A percentile compares a stretch with the other conserved stretches of the same genome.
phyloP scores from a whole-genome alignment of 2,888 invertebrate species.

The Serripes groenlandicus region DNA sequence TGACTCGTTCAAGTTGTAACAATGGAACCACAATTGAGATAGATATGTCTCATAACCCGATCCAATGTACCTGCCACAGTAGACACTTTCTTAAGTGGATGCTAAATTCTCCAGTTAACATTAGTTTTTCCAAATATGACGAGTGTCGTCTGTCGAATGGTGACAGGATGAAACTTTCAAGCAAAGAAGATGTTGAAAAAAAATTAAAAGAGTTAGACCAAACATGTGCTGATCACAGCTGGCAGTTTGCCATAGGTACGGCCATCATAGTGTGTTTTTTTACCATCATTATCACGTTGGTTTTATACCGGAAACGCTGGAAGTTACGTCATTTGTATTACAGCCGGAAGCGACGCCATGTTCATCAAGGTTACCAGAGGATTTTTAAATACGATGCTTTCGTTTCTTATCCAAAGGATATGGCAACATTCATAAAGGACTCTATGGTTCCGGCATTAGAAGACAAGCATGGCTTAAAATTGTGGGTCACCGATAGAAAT shows the following conservation, averaged over 20 bases:
- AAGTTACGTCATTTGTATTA: slow-evolving; percentile 60
- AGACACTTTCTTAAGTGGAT: slow-evolving; percentile 58
- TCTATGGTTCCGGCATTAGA: slow-evolving; percentile 56
- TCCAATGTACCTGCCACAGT: slow-evolving; percentile 51
- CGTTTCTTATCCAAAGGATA: slow-evolving; percentile 54
- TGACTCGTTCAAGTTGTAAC: neutral
- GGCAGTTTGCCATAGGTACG: neutral
- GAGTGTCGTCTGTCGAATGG: slow-evolving; percentile 16
- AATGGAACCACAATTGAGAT: slow-evolving; percentile 2
- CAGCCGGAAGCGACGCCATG: slow-evolving; percentile 37
- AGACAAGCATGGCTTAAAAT: slow-evolving; percentile 21
- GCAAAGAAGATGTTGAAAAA: neutral
- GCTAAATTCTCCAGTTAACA: neutral
- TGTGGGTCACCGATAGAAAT: slow-evolving; percentile 61
- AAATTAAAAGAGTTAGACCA: neutral
- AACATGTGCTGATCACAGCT: slow-evolving; percentile 1
- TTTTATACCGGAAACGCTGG: slow-evolving; percentile 57
- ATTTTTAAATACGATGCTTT: slow-evolving; percentile 66
- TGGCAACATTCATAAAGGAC: slow-evolving; percentile 51
- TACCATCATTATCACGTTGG: neutral
- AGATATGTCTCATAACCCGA: slow-evolving; percentile 36
- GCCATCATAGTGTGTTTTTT: neutral
- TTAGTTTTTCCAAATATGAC: neutral
- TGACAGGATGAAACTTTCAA: neutral
- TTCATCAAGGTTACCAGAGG: slow-evolving; percentile 47